Percentiles rank a stretch among this genome's conserved stretches.
Evolutionary conservation across 1,140 invertebrate genomes (phyloP).

Genomic region (Antheraea mylitta): DNA sequence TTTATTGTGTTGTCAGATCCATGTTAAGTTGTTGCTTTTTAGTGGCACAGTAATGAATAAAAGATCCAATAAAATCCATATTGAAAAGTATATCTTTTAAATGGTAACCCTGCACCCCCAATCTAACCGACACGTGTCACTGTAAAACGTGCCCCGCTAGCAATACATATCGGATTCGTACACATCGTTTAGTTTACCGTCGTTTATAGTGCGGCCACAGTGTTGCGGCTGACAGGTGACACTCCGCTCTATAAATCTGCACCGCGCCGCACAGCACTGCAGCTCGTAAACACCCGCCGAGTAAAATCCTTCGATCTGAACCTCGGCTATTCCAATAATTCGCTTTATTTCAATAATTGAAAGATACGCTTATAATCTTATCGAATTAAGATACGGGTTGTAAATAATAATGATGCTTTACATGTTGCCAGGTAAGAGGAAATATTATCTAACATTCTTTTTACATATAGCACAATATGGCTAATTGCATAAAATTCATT

Average conservation of each 20-base stretch:
- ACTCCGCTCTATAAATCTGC: conserved; percentile 66
- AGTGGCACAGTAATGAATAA: too few species aligned
- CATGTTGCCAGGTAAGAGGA: too few species aligned
- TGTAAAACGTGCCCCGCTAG: neutral
- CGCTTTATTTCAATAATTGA: conserved; percentile 43
- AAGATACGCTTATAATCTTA: conserved; percentile 31
- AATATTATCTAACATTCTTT: too few species aligned
- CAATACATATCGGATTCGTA: conserved; percentile 33
- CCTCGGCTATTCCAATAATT: conserved; percentile 46
- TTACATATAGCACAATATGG: too few species aligned
- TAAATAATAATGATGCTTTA: too few species aligned
- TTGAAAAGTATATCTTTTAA: neutral
- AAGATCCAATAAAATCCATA: too few species aligned
- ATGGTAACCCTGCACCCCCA: neutral
- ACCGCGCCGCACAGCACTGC: conserved; percentile 41
- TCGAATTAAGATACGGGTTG: neutral
- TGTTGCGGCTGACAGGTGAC: conserved; percentile 71
- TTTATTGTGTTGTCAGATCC: too few species aligned
- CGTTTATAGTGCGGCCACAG: conserved; percentile 51
- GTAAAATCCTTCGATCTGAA: conserved; percentile 59
- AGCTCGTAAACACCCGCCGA: conserved; percentile 58
- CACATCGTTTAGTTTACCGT: conserved; percentile 23
- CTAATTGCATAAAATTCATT: too few species aligned
- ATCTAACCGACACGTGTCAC: neutral
- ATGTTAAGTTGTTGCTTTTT: too few species aligned